phyloP scores from a whole-genome alignment of 2,888 invertebrate species.

The Aphrophora alni region DNA sequence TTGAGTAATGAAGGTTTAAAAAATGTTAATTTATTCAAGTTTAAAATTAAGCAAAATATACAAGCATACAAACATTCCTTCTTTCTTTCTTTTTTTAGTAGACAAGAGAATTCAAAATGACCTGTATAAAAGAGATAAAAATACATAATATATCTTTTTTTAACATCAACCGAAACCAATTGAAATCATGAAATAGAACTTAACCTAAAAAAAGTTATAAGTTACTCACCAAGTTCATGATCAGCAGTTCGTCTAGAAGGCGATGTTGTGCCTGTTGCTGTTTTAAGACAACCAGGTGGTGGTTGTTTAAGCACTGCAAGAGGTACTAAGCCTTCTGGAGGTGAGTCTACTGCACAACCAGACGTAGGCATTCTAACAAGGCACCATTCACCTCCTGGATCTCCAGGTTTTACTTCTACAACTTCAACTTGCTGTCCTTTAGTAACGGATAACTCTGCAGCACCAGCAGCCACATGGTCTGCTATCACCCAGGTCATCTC shows the following conservation, averaged over 20 bases:
- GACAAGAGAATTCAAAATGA: too few species aligned
- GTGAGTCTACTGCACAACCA: constrained; percentile 58
- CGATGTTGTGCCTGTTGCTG: constrained; percentile 53
- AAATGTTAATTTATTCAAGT: too few species aligned
- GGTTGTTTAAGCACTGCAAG: constrained; percentile 78
- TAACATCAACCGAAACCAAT: too few species aligned
- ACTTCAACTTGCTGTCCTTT: constrained; percentile 96
- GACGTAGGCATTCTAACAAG: constrained; percentile 65
- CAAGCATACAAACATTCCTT: too few species aligned
- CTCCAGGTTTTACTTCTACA: constrained; percentile 72
- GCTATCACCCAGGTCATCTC: constrained; percentile 93
- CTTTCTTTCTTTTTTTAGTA: too few species aligned
- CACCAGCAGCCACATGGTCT: constrained; percentile 78
- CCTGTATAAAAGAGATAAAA: too few species aligned
- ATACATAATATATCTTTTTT: too few species aligned
- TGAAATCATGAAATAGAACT: too few species aligned
- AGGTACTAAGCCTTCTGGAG: constrained; percentile 83
- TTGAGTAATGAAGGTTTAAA: too few species aligned
- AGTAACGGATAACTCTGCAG: constrained; percentile 80
- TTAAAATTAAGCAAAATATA: too few species aligned
- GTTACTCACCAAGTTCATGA: constrained; percentile 46
- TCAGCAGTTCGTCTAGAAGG: constrained; percentile 60
- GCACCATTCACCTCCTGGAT: constrained; percentile 71
- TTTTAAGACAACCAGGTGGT: constrained; percentile 62
- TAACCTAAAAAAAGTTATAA: constrained; percentile 32